Base-by-base conservation (phyloP, 2,797 vertebrate species). In the Distichodus sexfasciatus region DNA sequence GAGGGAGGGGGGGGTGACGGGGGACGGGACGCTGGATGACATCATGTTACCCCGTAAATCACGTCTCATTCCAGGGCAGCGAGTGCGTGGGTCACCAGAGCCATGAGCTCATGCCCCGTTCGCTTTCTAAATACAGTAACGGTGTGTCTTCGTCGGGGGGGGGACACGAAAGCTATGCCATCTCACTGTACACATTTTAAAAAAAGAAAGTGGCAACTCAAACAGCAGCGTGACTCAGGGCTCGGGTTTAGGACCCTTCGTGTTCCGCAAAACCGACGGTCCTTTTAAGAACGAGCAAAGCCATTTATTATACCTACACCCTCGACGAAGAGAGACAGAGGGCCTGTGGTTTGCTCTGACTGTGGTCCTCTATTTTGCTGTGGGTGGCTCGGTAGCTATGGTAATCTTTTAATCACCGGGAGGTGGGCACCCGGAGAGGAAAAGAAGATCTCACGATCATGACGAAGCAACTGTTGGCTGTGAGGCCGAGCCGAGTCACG, bases 31-130 rank as follows among this genome's bases (percentile, higher is more conserved):
- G 43, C 53, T 40, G 19, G 50, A 74, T 68, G 70, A 83, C 76
- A 79, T 83, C 67, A 71, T 73, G 67, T 73, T 77, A 78, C 81
- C 67, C 79, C 69, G 47, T 74, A 78, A 76, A 62, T 61, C 47
- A 74, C 54, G 54, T 55, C 70, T 64, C 64, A 58, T 44, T 59
- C 58, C 66, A 38, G 51, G 47, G 29, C 44, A 48, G 41, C 7
- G 61, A 63, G 71, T 71, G 65, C 50, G 9, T 53, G 36, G 67
- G 58, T 44, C 71, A 76, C 71, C 68, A 67, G 54, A 69, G 68
- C 36, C 38, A 75, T 71, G 80, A 80, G 72, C 66, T 82, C 76
- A 78, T 74, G 54, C 11, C 66, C 36, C 62, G 43, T 19, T 47
- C 24, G 51, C 28, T 26, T 58, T 76, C 76, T 81, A 83, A 79